A percentile compares a stretch with the other conserved stretches of the same genome.
These are phyloP conservation scores for Lepilemur septentrionalis DNA, from an alignment of 2,797 vertebrate species.

Conservation along the genomic window DNA sequence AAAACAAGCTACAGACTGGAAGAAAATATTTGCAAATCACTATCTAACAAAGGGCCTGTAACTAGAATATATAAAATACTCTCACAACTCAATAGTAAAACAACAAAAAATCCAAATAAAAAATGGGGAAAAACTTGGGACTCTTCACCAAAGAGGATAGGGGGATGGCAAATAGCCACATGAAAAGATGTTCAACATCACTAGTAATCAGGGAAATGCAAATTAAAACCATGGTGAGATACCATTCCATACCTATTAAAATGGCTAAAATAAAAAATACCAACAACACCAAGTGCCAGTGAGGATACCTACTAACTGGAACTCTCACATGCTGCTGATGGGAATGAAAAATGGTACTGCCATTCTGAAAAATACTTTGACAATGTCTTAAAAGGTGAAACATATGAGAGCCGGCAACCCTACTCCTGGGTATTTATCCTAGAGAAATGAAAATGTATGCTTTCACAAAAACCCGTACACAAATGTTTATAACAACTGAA, in stretches of 20 bases:
- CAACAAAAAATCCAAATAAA: background rate
- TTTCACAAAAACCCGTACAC: constrained; percentile 6
- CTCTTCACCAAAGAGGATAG: background rate
- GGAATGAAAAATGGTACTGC: background rate
- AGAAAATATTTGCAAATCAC: constrained; percentile 1
- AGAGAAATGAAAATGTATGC: constrained; percentile 24
- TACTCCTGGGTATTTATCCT: background rate
- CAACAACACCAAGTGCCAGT: background rate
- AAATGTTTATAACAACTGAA: constrained; percentile 6
- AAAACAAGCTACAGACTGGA: background rate
- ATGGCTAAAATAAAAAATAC: background rate
- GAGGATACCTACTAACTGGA: background rate
- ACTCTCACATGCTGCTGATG: background rate
- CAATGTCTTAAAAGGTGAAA: constrained; percentile 29
- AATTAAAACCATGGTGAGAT: constrained; percentile 28
- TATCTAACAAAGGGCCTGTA: background rate
- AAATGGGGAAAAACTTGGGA: background rate
- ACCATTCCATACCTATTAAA: background rate
- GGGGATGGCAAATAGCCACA: constrained; percentile 17
- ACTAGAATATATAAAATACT: background rate
- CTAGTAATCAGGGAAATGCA: constrained; percentile 13
- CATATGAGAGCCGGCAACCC: background rate
- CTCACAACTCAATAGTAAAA: constrained; percentile 15
- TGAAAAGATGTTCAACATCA: background rate
- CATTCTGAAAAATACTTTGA: constrained; percentile 31